These are phyloP conservation scores for Alcedo quadribrachys DNA, from an alignment of 2,797 vertebrate genomes.

Conservation along the genomic window DNA sequence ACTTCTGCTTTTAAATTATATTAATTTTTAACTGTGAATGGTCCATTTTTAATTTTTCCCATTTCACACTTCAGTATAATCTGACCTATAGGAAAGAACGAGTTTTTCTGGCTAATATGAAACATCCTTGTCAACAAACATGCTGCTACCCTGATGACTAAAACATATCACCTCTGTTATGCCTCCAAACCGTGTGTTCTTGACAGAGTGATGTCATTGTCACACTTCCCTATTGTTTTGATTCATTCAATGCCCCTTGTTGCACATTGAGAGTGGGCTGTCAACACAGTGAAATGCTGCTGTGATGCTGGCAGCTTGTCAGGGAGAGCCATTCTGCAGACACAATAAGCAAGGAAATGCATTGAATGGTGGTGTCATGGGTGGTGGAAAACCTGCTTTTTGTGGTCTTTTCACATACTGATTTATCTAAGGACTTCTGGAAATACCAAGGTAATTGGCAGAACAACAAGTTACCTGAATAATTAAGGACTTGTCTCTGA, in stretches of 20 bases:
- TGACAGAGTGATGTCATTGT: neutral
- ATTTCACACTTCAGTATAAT: neutral
- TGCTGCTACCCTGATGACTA: neutral
- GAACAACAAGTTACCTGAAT: neutral
- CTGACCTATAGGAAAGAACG: neutral
- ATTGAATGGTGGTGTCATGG: neutral
- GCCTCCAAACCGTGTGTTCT: neutral
- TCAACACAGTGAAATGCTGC: neutral
- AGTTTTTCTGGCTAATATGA: neutral
- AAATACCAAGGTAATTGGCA: neutral
- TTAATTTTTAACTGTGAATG: neutral
- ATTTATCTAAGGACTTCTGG: neutral
- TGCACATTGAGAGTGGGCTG: neutral
- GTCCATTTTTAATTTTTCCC: neutral
- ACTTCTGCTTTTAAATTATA: neutral
- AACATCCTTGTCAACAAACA: neutral
- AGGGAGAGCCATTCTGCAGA: neutral
- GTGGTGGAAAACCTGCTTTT: neutral
- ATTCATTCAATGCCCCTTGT: neutral
- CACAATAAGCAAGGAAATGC: neutral
- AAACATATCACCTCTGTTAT: neutral
- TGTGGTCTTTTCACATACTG: neutral
- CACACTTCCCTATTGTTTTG: conserved; percentile 14
- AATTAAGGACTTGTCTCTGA: neutral
- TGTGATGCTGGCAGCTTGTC: neutral